These are phyloP conservation scores for Ophioderma brevispina DNA, from an alignment of 35 echinoderm and acorn worm species.

Conservation along the genomic window DNA sequence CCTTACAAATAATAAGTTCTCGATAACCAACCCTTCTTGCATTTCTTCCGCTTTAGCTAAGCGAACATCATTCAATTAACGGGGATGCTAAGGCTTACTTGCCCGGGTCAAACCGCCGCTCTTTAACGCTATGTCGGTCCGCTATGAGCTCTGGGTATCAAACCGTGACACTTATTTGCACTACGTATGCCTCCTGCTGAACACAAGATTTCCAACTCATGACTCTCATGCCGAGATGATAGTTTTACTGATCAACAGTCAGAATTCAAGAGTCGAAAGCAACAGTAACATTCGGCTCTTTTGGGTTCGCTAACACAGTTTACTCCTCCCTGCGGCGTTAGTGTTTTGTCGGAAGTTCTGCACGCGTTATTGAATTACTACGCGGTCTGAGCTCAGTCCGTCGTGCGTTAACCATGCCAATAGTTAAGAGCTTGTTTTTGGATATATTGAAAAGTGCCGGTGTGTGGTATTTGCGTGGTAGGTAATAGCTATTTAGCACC, in stretches of 20 bases:
- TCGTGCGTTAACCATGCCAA: too few relatives aligned
- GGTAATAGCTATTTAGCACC: not conserved
- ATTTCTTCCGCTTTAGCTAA: not conserved
- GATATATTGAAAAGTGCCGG: not conserved
- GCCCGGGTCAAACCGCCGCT: not conserved
- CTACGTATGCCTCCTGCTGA: constrained; percentile 20
- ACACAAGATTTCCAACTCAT: not conserved
- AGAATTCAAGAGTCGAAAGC: constrained; percentile 20
- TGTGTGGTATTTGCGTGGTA: not conserved
- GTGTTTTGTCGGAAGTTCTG: not conserved
- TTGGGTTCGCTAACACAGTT: not conserved
- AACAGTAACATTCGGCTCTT: constrained; percentile 58
- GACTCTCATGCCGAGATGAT: constrained; percentile 54
- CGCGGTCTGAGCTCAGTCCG: not conserved
- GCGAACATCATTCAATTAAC: not conserved
- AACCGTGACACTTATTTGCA: not conserved
- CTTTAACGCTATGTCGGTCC: not conserved
- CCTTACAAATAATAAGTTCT: too few relatives aligned
- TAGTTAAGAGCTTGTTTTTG: not conserved
- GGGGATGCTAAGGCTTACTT: not conserved
- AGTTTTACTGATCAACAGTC: constrained; percentile 67
- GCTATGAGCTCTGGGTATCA: not conserved
- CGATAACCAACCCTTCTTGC: not conserved
- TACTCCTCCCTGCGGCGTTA: not conserved
- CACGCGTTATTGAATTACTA: not conserved